A percentile compares a stretch with the other conserved stretches of the same genome.
These are phyloP conservation scores for Andrena marginata DNA, from an alignment of 2,888 invertebrate genomes.

Conservation along the genomic window DNA sequence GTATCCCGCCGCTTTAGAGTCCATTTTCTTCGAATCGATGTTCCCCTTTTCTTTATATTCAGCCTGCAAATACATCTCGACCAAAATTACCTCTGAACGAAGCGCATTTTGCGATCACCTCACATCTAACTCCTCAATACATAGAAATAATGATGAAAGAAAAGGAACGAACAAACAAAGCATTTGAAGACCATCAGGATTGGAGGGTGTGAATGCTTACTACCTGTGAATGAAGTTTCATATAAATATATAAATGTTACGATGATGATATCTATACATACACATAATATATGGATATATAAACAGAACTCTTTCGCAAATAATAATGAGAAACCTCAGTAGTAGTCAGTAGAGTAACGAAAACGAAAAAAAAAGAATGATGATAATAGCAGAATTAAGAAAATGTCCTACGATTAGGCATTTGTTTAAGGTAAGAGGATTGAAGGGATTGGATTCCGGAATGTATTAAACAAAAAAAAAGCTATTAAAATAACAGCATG, in stretches of 20 bases:
- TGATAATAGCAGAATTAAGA: slow-evolving; percentile 59
- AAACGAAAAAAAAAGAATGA: slow-evolving; percentile 16
- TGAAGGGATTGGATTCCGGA: slow-evolving; percentile 46
- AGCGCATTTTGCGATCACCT: slow-evolving; percentile 70
- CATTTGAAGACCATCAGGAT: slow-evolving; percentile 65
- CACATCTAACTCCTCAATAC: slow-evolving; percentile 70
- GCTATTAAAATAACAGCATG: slow-evolving; percentile 46
- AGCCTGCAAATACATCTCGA: slow-evolving; percentile 60
- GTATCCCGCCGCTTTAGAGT: slow-evolving; percentile 25
- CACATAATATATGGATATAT: slow-evolving; percentile 74
- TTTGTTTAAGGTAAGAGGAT: slow-evolving; percentile 61
- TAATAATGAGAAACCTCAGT: slow-evolving; percentile 72
- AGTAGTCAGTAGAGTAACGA: slow-evolving; percentile 72
- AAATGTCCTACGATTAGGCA: slow-evolving; percentile 59
- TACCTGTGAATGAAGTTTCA: slow-evolving; percentile 82
- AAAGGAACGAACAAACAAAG: slow-evolving; percentile 33
- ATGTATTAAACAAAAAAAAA: slow-evolving; percentile 41
- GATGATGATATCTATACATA: slow-evolving; percentile 77
- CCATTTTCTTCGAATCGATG: slow-evolving; percentile 26
- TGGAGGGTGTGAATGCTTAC: slow-evolving; percentile 80
- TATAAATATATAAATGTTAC: slow-evolving; percentile 81
- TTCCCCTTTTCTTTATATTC: slow-evolving; percentile 48
- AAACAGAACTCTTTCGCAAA: slow-evolving; percentile 72
- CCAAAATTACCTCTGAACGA: slow-evolving; percentile 75
- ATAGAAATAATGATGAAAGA: slow-evolving; percentile 36